Evolutionary conservation across 2,888 invertebrate species (phyloP), one percentile per base, ranked within the genome.

Genomic region (Noctua fimbriata): DNA sequence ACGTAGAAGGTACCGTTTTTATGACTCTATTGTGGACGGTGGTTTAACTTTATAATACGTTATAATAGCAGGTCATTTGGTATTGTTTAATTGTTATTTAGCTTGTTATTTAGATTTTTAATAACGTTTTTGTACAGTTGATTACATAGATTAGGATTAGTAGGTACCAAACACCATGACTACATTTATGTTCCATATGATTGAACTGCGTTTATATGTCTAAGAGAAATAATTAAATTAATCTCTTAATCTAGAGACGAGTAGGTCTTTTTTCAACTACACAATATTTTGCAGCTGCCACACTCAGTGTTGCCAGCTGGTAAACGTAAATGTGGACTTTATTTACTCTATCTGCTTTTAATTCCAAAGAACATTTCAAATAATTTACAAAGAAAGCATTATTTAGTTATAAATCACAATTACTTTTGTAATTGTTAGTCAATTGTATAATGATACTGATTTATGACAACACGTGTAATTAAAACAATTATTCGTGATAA

Each of bases 1-100:
- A 87, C 83, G 87, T 88, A 87, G 87, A 86, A 87, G 85, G 86
- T 87, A 89, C 87, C 84, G 88, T 90, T 91, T 90, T 91, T 90
- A 90, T 88, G 81, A 71, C 87, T 86, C 87, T 87, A 88, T 90
- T 90, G 86, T 89, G 76, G 86, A 87, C 83, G 83, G 84, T 87
- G 79, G 78, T 89, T 87, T 84, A 87, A 87, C 69, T 88, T 89
- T 89, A 89, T 89, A 88, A 87, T 85, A 77, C 76, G 81, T 81
- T 77, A 89, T 88, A 85, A 89, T 86, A 86, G 88, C 75, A 83
- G 73, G 74, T 88, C 78, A 84, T 86, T 89, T 89, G 79, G 81
- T 74, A 84, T 83, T 85, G 81, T 87, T 86, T 82, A 80, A 85
- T 89, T 86, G 79, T 74, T 84, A 76, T 87, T 89, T 78, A 78